Evolutionary conservation across 2,113 vertebrate genomes (phyloP).

Genomic region (Perognathus longimembris): DNA sequence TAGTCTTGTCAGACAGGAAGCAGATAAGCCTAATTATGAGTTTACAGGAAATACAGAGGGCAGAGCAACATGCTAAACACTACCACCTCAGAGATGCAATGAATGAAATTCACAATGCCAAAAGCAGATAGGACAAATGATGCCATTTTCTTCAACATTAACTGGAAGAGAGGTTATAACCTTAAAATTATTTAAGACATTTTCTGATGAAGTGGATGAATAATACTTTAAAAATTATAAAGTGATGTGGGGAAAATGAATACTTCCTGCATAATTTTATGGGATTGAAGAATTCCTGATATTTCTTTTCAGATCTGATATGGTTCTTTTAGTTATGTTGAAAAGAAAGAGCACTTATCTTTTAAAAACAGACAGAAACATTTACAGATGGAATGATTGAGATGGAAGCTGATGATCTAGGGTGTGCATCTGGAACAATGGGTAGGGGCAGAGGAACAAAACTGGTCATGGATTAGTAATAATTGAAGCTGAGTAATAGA

Average conservation of each 20-base stretch:
- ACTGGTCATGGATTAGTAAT: not conserved
- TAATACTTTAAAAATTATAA: not conserved
- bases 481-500: not conserved
- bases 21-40: not conserved
- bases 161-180: not conserved
- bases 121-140: not conserved
- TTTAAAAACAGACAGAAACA: not conserved
- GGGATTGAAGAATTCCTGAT: slow-evolving; percentile 4
- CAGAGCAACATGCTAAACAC: not conserved
- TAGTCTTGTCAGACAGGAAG: not conserved
- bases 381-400: not conserved
- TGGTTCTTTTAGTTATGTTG: not conserved
- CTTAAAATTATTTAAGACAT: not conserved
- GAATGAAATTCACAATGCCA: not conserved
- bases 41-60: not conserved
- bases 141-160: not conserved
- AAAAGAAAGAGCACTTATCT: slow-evolving; percentile 2
- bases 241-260: not conserved
- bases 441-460: not conserved
- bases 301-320: not conserved
- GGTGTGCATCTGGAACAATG: not conserved
- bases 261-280: not conserved
- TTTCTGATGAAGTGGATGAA: not conserved
- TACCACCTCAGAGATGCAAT: not conserved
- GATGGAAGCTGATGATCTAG: not conserved